Conservation (phyloP, 2,888 invertebrate genomes). For the Pyrrhosoma nymphula region DNA sequence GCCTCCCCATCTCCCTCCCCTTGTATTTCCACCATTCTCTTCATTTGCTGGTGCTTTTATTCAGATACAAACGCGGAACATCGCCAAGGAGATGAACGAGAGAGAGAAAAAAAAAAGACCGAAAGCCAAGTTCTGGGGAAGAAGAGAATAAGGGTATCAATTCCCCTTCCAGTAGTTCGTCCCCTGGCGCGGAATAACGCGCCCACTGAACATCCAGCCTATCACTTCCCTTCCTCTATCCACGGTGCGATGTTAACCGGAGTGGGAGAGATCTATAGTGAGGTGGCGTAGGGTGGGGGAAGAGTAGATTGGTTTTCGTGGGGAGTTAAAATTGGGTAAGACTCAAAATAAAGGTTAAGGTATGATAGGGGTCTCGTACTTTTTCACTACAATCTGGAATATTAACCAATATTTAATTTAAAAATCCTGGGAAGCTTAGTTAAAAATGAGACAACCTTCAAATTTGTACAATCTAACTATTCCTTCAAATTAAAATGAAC, state of each 20-base stretch:
- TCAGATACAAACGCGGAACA: slow-evolving; percentile 19
- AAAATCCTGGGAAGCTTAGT: too few relatives aligned
- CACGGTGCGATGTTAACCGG: neutral
- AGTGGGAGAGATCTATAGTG: neutral
- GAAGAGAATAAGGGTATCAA: neutral
- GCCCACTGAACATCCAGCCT: neutral
- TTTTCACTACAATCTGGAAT: too few relatives aligned
- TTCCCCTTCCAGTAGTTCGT: neutral
- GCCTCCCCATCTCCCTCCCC: too few relatives aligned
- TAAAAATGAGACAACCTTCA: too few relatives aligned
- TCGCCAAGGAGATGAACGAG: neutral
- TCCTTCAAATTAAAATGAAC: too few relatives aligned
- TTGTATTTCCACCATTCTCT: neutral
- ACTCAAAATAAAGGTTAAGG: neutral
- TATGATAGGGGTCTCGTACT: neutral
- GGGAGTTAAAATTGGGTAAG: neutral
- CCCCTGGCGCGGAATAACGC: neutral
- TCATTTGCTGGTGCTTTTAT: neutral
- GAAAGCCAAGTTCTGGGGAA: too few relatives aligned
- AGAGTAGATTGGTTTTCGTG: neutral
- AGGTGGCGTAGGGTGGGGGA: neutral
- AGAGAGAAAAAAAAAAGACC: neutral
- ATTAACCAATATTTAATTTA: too few relatives aligned
- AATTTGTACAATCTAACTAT: too few relatives aligned
- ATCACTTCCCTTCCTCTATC: neutral